These are phyloP conservation scores for Halcyon senegalensis DNA, from an alignment of 2,113 vertebrate species.

Conservation along the genomic window DNA sequence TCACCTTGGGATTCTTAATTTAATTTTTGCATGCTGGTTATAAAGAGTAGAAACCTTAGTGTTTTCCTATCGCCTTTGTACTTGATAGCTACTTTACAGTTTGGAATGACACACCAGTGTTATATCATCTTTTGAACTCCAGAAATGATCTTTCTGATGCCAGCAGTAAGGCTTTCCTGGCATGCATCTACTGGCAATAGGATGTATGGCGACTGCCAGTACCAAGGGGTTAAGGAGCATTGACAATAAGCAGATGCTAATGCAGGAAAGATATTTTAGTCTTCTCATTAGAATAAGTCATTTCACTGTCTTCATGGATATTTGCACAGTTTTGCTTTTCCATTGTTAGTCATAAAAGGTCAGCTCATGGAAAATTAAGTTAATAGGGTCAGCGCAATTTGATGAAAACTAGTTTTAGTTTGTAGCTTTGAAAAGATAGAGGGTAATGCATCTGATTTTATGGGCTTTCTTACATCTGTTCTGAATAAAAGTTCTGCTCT, in stretches of 20 bases:
- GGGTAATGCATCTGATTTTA: conserved; percentile 79
- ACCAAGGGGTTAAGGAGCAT: conserved; percentile 73
- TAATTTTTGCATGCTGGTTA: not conserved
- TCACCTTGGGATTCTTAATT: conserved; percentile 15
- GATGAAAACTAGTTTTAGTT: conserved; percentile 80
- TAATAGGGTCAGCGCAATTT: conserved; percentile 83
- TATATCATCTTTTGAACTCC: conserved; percentile 6
- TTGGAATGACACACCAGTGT: not conserved
- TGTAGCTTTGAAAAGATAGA: conserved; percentile 75
- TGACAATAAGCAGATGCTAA: conserved; percentile 76
- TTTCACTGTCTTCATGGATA: conserved; percentile 81
- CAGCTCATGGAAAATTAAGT: conserved; percentile 80
- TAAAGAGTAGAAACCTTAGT: not conserved
- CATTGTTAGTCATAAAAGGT: conserved; percentile 82
- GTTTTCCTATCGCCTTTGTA: conserved; percentile 12
- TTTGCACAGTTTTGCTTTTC: conserved; percentile 82
- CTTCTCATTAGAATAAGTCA: conserved; percentile 80
- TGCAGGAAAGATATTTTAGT: conserved; percentile 76
- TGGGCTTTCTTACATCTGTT: conserved; percentile 75
- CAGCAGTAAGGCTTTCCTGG: conserved; percentile 15
- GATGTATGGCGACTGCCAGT: not conserved
- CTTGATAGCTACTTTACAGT: conserved; percentile 19
- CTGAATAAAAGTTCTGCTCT: conserved; percentile 75
- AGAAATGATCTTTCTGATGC: conserved; percentile 31
- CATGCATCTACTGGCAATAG: not conserved